A percentile compares a stretch with the other conserved stretches of the same genome.
Evolutionary conservation across 2,888 invertebrate genomes (phyloP).

Genomic region (Phengaris alcon): DNA sequence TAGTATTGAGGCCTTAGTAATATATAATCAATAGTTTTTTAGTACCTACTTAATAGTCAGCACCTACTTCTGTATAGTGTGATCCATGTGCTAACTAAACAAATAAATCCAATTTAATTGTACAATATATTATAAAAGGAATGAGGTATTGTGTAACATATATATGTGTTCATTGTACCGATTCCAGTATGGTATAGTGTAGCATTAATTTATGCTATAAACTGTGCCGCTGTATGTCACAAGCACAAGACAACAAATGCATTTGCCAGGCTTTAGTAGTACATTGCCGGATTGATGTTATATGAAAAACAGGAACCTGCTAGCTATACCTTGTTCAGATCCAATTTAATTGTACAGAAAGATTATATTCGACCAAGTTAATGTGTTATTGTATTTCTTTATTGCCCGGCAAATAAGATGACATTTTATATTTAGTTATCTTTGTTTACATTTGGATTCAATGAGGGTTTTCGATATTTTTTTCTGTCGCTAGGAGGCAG

Average conservation of each 20-base stretch:
- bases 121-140: background rate
- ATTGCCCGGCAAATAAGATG: too few species aligned
- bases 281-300: background rate
- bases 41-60: too few species aligned
- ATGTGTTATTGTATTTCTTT: too few species aligned
- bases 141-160: background rate
- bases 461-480: too few species aligned
- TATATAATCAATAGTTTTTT: too few species aligned
- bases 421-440: too few species aligned
- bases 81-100: background rate
- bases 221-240: background rate
- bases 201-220: background rate
- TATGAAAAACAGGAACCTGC: background rate
- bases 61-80: too few species aligned
- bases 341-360: background rate
- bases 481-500: too few species aligned
- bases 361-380: background rate
- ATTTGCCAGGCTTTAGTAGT: background rate
- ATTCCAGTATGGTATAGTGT: background rate
- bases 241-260: background rate
- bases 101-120: background rate
- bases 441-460: too few species aligned
- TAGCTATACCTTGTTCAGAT: background rate
- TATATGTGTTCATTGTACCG: slow-evolving; percentile 2
- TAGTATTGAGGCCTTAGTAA: too few species aligned